Base-by-base conservation (phyloP, 1,140 invertebrate genomes). In the Sitodiplosis mosellana region DNA sequence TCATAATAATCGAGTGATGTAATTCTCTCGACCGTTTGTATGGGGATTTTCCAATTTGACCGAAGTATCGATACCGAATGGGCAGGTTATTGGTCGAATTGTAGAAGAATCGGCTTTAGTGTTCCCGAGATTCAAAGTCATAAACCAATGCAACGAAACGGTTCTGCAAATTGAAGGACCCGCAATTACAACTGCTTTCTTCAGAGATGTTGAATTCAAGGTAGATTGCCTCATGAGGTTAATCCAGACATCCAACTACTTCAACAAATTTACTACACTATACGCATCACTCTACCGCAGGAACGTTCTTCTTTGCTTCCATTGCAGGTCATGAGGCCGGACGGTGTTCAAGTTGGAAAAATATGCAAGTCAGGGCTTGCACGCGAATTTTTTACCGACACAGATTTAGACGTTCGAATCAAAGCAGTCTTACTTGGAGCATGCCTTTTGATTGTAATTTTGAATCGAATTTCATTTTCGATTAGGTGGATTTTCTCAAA, bases 91-190 rank as follows among this genome's bases (percentile, higher is more conserved):
- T 41, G 88, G 89, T 18, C 76, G 71, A 7, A 73, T 94, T 7
- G 74, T 81, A 49, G 87, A 95, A 70, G 76, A 88, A 49, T 93
- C 86, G 86, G 84, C 77, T 46, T 68, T 88, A 37, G 81, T 76
- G 56, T 73, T 71, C 37, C 87, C 89, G 1, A 73, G 73, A 34
- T 93, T 86, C 59, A 69, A 70, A n/a, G 73, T 95, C 41, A 77
- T 83, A 53, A 80, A 93, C 64, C 74, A 78, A 2, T 59, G 72
- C 7, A 86, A 81, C 19, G 77, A 88, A 46, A 76, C 76, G 0
- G 78, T 92, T 1, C 65, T 94, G 5, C 71, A 69, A 49, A 84
- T 95, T 54, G 80, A 86, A 61, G 90, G 89, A 5, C 88, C 90
- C 0, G 63, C 86, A 37, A 87, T 83, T 63, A 83, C 81, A 1